Evolutionary conservation across 2,888 invertebrate species (phyloP), one percentile per base, ranked within the genome.

Genomic region (Lasioglossum marginatum): DNA sequence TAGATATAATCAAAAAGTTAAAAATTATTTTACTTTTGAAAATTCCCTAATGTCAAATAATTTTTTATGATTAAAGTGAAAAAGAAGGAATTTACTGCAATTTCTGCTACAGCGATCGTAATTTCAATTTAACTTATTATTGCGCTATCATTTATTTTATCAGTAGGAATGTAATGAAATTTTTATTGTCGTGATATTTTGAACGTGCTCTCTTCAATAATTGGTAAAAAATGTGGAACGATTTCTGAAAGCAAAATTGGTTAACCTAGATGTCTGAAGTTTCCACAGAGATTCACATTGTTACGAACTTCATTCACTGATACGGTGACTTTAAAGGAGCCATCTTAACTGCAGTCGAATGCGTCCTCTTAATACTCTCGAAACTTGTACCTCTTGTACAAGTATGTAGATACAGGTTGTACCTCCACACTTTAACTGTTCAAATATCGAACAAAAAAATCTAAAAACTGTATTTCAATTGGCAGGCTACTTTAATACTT

Each of bases 161-260:
- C 34, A 34, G 31, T 34, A 66, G 34, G 3, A 37, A 23, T 37
- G 23, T 2, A 34, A 66, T 34, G 3, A 0, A 34, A 19, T 19
- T 37, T 34, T 37, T 66, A 60, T 27, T 4, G 60, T 27, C 0
- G 4, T 60, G 27, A 4, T 63, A 14, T 63, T 63, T 63, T 14
- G 6, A 31, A 19, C 63, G 6, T 31, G 63, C 31, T 63, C 19
- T 31, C 31, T 37, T 8, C 23, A 66, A 23, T 66, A 37, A 66
- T 37, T 19, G 66, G 34, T 8, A 37, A 66, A 63, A 66, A 66
- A 66, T 66, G n/a, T 43, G 34, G n/a, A 27, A 57, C n/a, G 60
- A 23, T 27, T 60, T 48, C 70, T 16, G 68, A 68, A n/a, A 8
- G 8, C 40, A 73, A 74, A 82, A 77, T 60, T 74, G 70, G 27